These are phyloP conservation scores for Gallirallus australis DNA, from an alignment of 2,797 vertebrate species.

Conservation along the genomic window DNA sequence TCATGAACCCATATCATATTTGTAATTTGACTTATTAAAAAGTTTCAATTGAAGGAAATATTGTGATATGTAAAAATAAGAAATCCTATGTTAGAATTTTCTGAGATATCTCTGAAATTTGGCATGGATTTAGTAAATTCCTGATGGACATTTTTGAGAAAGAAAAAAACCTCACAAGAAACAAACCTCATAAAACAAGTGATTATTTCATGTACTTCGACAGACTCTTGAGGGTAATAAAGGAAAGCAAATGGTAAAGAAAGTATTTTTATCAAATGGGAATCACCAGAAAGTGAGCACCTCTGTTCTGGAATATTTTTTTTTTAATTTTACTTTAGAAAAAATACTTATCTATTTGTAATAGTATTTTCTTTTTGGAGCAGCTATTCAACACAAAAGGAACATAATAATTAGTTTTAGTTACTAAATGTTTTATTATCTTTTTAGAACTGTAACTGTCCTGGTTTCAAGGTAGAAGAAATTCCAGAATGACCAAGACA, in stretches of 20 bases:
- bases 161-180: not conserved
- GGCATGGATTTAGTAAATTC: not conserved
- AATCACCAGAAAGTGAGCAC: not conserved
- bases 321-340: not conserved
- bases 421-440: not conserved
- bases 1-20: not conserved
- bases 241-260: not conserved
- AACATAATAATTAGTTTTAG: not conserved
- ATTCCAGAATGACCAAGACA: slow-evolving; percentile 64
- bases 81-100: not conserved
- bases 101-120: not conserved
- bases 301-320: not conserved
- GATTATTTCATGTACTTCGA: not conserved
- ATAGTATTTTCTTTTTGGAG: not conserved
- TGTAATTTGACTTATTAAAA: not conserved
- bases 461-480: slow-evolving; percentile 54
- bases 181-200: not conserved
- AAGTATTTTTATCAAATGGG: not conserved
- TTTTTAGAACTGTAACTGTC: slow-evolving; percentile 64
- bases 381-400: not conserved
- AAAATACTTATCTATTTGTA: not conserved
- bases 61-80: not conserved
- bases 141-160: not conserved
- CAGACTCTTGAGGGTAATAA: not conserved
- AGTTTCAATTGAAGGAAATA: not conserved